A percentile compares a stretch with the other conserved stretches of the same genome.
Evolutionary conservation across 2,113 vertebrate genomes (phyloP).

Genomic region (Erpornis zantholeuca): DNA sequence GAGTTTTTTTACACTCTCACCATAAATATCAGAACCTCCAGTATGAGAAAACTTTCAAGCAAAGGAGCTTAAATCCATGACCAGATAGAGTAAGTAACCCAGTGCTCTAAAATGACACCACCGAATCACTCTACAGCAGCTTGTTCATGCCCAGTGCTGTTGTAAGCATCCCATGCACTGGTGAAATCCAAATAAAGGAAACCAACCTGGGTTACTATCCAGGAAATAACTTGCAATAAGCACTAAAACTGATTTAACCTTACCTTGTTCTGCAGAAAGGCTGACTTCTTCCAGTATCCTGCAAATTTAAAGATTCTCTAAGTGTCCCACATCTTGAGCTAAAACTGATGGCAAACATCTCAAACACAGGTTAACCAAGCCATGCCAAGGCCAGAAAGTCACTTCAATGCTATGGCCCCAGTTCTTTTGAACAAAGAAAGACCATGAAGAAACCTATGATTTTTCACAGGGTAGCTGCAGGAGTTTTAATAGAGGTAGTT

Average conservation of each 20-base stretch:
- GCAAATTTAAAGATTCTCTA: not conserved
- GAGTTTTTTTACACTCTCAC: not conserved
- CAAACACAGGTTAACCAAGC: not conserved
- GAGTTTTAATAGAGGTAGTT: not conserved
- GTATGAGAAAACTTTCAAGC: not conserved
- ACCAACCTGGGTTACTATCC: not conserved
- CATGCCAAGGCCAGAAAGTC: not conserved
- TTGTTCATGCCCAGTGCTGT: not conserved
- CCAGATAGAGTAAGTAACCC: not conserved
- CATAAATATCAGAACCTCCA: not conserved
- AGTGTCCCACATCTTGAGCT: not conserved
- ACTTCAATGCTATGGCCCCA: not conserved
- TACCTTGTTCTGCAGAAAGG: not conserved
- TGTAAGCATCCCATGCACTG: not conserved
- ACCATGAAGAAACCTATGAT: not conserved
- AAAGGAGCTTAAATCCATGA: not conserved
- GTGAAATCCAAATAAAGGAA: not conserved
- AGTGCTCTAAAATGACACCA: not conserved
- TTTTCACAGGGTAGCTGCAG: not conserved
- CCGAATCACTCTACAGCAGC: not conserved
- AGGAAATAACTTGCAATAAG: not conserved
- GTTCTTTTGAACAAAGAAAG: not conserved
- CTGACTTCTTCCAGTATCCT: not conserved
- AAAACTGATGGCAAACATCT: not conserved
- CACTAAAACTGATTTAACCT: not conserved